Conservation (phyloP, 2,888 invertebrate species). For the Schizaphis graminum region DNA sequence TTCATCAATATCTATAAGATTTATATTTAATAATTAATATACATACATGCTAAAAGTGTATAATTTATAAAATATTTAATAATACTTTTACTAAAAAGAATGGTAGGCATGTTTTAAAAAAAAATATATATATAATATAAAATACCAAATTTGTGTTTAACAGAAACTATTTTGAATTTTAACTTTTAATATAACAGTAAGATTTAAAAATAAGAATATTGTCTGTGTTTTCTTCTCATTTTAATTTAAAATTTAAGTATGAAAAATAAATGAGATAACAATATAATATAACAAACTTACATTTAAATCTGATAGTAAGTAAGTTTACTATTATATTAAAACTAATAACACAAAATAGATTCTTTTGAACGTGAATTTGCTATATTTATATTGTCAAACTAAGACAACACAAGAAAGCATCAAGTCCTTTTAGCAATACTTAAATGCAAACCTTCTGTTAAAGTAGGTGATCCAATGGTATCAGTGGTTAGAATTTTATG, state of each 20-base stretch:
- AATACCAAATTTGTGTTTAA: background rate
- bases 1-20: constrained; percentile 50
- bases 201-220: background rate
- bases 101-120: background rate
- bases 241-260: background rate
- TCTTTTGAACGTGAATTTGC: background rate
- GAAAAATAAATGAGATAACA: background rate
- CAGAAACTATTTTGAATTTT: background rate
- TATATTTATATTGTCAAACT: background rate
- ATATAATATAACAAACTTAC: background rate
- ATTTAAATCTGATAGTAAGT: background rate
- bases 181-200: background rate
- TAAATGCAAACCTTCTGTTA: constrained; percentile 28
- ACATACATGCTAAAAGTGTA: background rate
- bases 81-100: background rate
- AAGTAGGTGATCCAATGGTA: constrained; percentile 50
- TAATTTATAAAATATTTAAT: background rate
- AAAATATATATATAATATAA: background rate
- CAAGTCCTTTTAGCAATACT: background rate
- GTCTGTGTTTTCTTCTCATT: background rate
- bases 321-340: background rate
- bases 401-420: background rate
- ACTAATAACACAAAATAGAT: background rate
- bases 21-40: background rate
- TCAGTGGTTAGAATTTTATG: background rate